Evolutionary conservation across 2,797 vertebrate genomes (phyloP), one percentile per base, ranked within the genome.

Genomic region (Leptodactylus fallax): DNA sequence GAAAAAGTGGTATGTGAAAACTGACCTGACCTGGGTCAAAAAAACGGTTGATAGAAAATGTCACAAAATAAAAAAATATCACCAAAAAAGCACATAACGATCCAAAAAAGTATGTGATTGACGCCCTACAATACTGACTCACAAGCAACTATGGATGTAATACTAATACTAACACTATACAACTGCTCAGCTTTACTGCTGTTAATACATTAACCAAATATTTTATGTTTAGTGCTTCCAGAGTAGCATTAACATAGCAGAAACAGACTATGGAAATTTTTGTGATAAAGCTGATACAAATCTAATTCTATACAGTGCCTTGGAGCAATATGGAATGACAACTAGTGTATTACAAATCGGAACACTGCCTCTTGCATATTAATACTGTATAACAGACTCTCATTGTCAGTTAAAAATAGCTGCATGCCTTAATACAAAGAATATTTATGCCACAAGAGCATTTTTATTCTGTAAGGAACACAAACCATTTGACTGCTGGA

Each of bases 351-450:
- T 76, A 90, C 49, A 95, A 95, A 96, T 94, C 93, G 95, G 36
- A 96, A 95, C 96, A 93, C 94, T 93, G 93, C 95, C 95, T 96
- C 95, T 49, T 97, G 97, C 95, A 97, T 97, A 94, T 96, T 96
- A 95, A 97, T 95, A 94, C 93, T 94, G 92, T 79, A 89, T 85
- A 94, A 98, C 98, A 99, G 95, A 93, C 91, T 91, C 89, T 93
- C 94, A 92, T 97, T 99, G 97, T 98, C 90, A 91, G 87, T 58
- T 95, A 96, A 96, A 97, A 95, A 88, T 78, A 93, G 96, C 94
- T 95, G 94, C 96, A 95, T 94, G 94, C 95, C 92, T 90, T 91
- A 92, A 96, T 61, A 85, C 96, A 98, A 96, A 95, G 94, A 93
- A 90, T 91, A 90, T 97, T 91, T 94, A 90, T 93, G 86, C 85